phyloP scores from a whole-genome alignment of 1,140 invertebrate species.

The Eupeodes corollae region DNA sequence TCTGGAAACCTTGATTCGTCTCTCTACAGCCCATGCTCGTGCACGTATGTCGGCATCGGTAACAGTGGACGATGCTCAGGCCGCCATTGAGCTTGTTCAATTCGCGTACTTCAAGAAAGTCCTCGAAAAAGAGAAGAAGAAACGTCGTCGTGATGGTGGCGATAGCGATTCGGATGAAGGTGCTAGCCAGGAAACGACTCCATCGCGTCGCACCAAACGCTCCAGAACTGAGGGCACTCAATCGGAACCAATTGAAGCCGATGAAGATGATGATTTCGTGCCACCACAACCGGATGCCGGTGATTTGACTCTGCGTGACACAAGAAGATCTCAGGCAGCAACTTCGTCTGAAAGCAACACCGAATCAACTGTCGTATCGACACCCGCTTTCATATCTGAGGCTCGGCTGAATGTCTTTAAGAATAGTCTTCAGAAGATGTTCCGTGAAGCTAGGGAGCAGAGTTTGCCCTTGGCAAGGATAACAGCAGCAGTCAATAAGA shows the following conservation, averaged over 20 bases:
- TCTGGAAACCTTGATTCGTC: constrained; percentile 93
- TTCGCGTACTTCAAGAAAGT: constrained; percentile 97
- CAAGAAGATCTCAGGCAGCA: constrained; percentile 19
- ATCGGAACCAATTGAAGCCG: constrained; percentile 37
- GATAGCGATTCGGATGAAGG: constrained; percentile 37
- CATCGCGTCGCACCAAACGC: constrained; percentile 21
- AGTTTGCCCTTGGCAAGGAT: constrained; percentile 50
- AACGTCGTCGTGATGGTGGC: constrained; percentile 45
- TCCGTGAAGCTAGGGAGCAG: constrained; percentile 56
- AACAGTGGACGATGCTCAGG: constrained; percentile 70
- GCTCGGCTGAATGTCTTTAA: constrained; percentile 45
- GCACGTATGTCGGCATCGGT: constrained; percentile 78
- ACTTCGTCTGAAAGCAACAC: background rate
- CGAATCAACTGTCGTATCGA: background rate
- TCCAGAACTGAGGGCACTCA: constrained; percentile 31
- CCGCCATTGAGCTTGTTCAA: constrained; percentile 92
- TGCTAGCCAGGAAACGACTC: constrained; percentile 12
- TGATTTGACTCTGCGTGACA: constrained; percentile 29
- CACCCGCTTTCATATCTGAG: constrained; percentile 13
- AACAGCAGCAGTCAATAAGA: constrained; percentile 47
- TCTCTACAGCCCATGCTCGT: constrained; percentile 97
- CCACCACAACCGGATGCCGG: constrained; percentile 27
- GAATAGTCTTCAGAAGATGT: constrained; percentile 49
- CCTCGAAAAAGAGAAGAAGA: constrained; percentile 64
- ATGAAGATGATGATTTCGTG: constrained; percentile 29